Conservation (phyloP, 2,113 vertebrate species). For the Nothoprocta pentlandii region DNA sequence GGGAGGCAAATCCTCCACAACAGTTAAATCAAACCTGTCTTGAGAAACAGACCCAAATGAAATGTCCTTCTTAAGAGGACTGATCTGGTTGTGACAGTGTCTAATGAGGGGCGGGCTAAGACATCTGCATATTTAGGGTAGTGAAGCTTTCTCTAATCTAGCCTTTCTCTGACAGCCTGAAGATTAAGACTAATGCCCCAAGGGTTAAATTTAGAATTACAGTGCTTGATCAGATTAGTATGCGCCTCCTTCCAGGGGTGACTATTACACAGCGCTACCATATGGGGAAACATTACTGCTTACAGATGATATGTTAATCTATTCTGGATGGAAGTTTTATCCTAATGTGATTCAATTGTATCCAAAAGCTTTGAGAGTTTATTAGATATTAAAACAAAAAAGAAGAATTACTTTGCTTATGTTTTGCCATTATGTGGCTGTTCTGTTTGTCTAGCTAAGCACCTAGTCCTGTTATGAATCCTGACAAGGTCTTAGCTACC, state of each 20-base stretch:
- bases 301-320: background rate
- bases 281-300: background rate
- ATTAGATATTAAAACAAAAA: background rate
- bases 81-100: background rate
- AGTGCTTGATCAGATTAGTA: constrained; percentile 20
- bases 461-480: background rate
- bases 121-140: background rate
- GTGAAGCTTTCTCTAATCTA: background rate
- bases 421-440: background rate
- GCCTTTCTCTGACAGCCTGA: too few relatives aligned
- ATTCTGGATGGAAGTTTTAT: background rate
- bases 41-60: background rate
- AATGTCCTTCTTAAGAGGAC: background rate
- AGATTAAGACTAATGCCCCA: background rate
- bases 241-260: background rate
- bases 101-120: background rate
- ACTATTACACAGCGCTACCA: background rate
- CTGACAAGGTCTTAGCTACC: background rate
- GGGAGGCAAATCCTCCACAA: constrained; percentile 23
- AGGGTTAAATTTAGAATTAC: background rate
- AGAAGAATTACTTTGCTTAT: background rate
- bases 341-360: background rate
- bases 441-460: background rate
- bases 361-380: background rate
- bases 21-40: background rate